phyloP scores from a whole-genome alignment of 2,113 vertebrate genomes.

The Pseudois nayaur region DNA sequence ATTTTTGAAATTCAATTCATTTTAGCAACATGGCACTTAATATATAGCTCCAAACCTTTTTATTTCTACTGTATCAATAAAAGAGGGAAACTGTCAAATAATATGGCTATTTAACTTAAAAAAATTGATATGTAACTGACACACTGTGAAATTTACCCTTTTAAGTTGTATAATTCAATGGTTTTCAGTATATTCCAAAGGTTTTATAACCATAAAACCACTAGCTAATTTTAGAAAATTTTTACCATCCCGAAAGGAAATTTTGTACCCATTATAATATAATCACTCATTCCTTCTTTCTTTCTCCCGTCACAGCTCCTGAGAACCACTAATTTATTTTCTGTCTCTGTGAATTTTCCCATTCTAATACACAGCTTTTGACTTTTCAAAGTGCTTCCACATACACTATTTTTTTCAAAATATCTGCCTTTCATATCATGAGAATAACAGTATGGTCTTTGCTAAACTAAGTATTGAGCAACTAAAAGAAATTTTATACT shows the following conservation, averaged over 20 bases:
- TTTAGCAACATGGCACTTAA: background rate
- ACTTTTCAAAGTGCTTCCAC: background rate
- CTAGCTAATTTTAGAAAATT: background rate
- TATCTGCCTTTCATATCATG: background rate
- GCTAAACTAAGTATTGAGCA: background rate
- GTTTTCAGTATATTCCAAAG: background rate
- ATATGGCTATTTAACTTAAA: background rate
- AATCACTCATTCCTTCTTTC: background rate
- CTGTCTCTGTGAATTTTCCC: background rate
- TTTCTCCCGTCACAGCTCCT: rapidly evolving
- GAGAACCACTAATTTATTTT: background rate
- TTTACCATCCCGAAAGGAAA: background rate
- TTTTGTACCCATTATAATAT: background rate
- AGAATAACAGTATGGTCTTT: background rate
- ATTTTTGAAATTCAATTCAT: background rate
- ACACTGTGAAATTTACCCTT: background rate
- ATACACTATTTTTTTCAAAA: background rate
- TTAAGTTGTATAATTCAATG: background rate
- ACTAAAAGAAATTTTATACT: background rate
- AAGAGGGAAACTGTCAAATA: background rate
- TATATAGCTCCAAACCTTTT: background rate
- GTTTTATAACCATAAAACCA: rapidly evolving
- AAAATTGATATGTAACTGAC: background rate
- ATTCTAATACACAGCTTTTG: background rate
- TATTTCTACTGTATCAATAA: background rate